Evolutionary conservation across 64 coral and sea anemone species (phyloP).

Genomic region (Stichodactyla helianthus): DNA sequence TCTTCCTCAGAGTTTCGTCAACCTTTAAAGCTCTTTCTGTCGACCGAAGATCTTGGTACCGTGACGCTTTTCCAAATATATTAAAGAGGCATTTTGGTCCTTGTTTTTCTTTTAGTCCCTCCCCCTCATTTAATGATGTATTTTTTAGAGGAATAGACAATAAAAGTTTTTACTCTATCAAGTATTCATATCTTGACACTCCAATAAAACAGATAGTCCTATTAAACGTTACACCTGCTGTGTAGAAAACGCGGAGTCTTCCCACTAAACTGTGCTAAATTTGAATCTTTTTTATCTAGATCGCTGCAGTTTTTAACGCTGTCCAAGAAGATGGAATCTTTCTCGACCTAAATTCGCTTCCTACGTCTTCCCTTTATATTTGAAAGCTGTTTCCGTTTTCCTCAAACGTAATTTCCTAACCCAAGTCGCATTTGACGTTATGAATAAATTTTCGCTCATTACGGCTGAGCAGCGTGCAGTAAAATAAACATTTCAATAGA

Average conservation of each 20-base stretch:
- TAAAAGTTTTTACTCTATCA: neutral
- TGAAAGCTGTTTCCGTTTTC: neutral
- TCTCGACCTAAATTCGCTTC: too few relatives aligned
- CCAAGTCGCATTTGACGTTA: neutral
- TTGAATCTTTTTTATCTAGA: too few relatives aligned
- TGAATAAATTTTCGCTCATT: neutral
- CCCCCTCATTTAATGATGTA: neutral
- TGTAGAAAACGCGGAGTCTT: neutral
- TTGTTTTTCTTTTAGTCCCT: neutral
- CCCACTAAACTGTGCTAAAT: too few relatives aligned
- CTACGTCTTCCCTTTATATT: neutral
- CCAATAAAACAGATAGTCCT: neutral
- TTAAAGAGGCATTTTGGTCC: neutral
- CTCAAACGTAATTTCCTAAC: neutral
- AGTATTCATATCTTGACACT: neutral
- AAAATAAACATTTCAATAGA: neutral
- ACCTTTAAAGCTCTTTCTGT: too few relatives aligned
- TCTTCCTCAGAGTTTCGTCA: too few relatives aligned
- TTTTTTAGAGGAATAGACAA: neutral
- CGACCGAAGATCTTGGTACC: too few relatives aligned
- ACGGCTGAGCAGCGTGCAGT: neutral
- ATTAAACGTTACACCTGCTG: neutral
- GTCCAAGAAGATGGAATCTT: too few relatives aligned
- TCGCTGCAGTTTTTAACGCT: too few relatives aligned
- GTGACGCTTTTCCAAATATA: neutral